Conservation (phyloP, 2,888 invertebrate species). For the Arctia plantaginis region DNA sequence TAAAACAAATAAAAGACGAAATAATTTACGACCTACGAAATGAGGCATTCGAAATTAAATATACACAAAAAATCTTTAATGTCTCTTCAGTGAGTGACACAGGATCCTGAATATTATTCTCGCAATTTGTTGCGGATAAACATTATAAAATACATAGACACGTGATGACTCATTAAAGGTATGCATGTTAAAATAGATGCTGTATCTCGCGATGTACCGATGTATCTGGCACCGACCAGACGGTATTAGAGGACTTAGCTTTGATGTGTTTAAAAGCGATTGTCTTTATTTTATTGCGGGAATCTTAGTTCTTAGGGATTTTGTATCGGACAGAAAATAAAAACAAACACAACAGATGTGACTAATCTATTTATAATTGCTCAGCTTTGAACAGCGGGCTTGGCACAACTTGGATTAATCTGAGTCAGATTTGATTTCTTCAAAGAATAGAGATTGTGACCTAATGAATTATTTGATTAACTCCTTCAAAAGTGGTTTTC, state of each 20-base stretch:
- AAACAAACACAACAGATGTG: slow-evolving; percentile 8
- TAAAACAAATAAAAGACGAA: slow-evolving; percentile 6
- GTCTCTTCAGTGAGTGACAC: not conserved
- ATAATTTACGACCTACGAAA: slow-evolving; percentile 7
- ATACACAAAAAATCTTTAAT: not conserved
- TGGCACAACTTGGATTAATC: slow-evolving; percentile 3
- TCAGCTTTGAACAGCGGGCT: not conserved
- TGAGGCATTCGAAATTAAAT: slow-evolving; percentile 8
- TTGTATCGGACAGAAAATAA: slow-evolving; percentile 8
- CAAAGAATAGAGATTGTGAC: not conserved
- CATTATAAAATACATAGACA: slow-evolving; percentile 40
- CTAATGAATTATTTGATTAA: not conserved
- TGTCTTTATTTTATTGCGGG: slow-evolving; percentile 37
- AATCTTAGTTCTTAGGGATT: slow-evolving; percentile 15
- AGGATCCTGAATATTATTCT: slow-evolving; percentile 15
- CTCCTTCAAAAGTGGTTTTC: not conserved
- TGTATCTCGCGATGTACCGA: slow-evolving; percentile 29
- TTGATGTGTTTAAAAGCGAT: slow-evolving; percentile 44
- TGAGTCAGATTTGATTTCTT: not conserved
- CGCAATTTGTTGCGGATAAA: slow-evolving; percentile 47
- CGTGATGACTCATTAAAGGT: slow-evolving; percentile 54
- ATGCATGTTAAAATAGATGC: slow-evolving; percentile 47
- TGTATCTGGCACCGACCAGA: slow-evolving; percentile 34
- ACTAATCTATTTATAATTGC: slow-evolving; percentile 3
- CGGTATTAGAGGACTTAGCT: slow-evolving; percentile 24